phyloP scores from a whole-genome alignment of 2,797 vertebrate species.

The Acipenser transmontanus region DNA sequence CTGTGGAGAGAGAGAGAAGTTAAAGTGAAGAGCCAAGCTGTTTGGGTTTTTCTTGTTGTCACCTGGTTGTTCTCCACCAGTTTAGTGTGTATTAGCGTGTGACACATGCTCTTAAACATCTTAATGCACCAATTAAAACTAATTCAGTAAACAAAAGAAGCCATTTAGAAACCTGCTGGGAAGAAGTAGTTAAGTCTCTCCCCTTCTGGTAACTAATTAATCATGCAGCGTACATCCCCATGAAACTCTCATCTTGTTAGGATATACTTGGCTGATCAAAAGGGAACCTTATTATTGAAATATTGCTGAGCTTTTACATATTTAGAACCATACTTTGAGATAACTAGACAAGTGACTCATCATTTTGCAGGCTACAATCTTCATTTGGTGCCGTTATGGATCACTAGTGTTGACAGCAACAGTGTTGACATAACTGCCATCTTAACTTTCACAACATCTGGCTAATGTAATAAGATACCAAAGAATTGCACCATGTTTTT shows the following conservation, averaged over 20 bases:
- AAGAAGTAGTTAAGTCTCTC: background rate
- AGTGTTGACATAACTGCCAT: background rate
- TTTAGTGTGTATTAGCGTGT: too few relatives aligned
- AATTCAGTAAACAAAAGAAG: too few relatives aligned
- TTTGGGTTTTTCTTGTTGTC: too few relatives aligned
- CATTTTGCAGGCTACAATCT: background rate
- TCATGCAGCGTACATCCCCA: background rate
- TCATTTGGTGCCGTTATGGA: background rate
- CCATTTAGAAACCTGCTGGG: too few relatives aligned
- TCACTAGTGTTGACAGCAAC: background rate
- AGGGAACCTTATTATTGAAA: background rate
- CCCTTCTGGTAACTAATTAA: background rate
- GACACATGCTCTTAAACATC: too few relatives aligned
- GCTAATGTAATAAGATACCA: background rate
- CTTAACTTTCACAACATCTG: background rate
- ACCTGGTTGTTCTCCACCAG: too few relatives aligned
- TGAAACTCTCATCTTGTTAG: background rate
- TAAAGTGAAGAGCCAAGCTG: too few relatives aligned
- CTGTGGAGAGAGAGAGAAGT: too few relatives aligned
- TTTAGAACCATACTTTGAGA: conserved; percentile 2
- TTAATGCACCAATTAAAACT: too few relatives aligned
- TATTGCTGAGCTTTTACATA: conserved; percentile 2
- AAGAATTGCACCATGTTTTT: background rate
- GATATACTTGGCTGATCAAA: conserved; percentile 1
- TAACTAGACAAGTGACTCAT: background rate